These are phyloP conservation scores for Maniola jurtina DNA, from an alignment of 1,140 invertebrate genomes.

Conservation along the genomic window DNA sequence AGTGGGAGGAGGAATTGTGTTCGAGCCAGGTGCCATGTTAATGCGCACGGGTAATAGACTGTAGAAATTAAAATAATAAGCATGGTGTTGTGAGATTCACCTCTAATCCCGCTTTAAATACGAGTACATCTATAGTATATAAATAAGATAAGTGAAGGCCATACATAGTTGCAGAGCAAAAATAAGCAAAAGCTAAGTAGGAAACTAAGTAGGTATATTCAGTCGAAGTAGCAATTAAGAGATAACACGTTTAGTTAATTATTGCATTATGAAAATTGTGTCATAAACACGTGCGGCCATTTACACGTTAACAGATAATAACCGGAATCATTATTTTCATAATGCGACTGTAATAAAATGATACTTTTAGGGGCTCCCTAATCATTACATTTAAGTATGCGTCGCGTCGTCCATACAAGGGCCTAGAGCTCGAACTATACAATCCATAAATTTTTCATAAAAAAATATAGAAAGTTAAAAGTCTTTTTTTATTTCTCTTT, in stretches of 20 bases:
- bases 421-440: no score
- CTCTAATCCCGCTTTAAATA: background rate
- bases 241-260: background rate
- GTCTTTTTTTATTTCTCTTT: no score
- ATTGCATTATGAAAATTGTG: background rate
- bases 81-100: background rate
- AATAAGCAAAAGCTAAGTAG: background rate
- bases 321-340: background rate
- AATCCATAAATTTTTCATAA: no score
- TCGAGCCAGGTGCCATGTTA: no score
- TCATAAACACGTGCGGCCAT: background rate
- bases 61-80: background rate
- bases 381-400: background rate
- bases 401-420: no score
- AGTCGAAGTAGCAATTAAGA: background rate
- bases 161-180: background rate
- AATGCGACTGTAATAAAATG: background rate
- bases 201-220: background rate
- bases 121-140: background rate
- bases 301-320: slow-evolving; percentile 1
- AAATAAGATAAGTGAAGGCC: background rate
- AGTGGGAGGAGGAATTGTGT: no score
- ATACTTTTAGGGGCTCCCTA: background rate
- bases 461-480: no score
- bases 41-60: no score